Evolutionary conservation across 64 coral and sea anemone genomes (phyloP).

Genomic region (Astreopora myriophthalma): DNA sequence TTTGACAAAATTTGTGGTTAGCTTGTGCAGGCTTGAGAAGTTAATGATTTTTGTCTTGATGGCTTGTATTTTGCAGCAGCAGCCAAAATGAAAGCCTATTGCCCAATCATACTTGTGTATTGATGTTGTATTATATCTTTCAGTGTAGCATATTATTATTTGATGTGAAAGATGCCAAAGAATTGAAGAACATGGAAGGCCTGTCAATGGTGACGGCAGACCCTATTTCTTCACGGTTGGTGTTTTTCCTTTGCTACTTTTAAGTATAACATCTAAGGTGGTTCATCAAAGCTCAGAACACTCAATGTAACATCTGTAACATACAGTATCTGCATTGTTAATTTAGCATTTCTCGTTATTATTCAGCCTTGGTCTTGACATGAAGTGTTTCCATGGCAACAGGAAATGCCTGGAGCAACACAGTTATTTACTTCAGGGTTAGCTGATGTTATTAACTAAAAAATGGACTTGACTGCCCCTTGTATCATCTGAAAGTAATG

Average conservation of each 20-base stretch:
- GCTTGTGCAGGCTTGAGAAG: too few species aligned
- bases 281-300: background rate
- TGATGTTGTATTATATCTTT: background rate
- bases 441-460: background rate
- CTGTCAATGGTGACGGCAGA: constrained; percentile 34
- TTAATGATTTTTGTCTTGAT: too few species aligned
- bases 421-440: background rate
- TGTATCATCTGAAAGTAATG: too few species aligned
- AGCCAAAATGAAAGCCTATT: background rate
- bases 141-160: background rate
- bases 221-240: background rate
- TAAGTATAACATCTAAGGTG: background rate
- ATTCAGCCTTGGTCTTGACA: background rate
- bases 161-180: constrained; percentile 3
- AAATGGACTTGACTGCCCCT: too few species aligned
- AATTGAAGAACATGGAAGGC: constrained; percentile 33
- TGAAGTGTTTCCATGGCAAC: background rate
- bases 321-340: background rate
- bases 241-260: background rate
- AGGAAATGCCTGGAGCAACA: background rate
- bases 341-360: background rate
- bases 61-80: too few species aligned
- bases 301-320: background rate
- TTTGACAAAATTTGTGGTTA: background rate
- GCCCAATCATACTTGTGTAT: background rate